A percentile compares a stretch with the other conserved stretches of the same genome.
These are phyloP conservation scores for Stercorarius parasiticus DNA, from an alignment of 2,113 vertebrate species.

Conservation along the genomic window DNA sequence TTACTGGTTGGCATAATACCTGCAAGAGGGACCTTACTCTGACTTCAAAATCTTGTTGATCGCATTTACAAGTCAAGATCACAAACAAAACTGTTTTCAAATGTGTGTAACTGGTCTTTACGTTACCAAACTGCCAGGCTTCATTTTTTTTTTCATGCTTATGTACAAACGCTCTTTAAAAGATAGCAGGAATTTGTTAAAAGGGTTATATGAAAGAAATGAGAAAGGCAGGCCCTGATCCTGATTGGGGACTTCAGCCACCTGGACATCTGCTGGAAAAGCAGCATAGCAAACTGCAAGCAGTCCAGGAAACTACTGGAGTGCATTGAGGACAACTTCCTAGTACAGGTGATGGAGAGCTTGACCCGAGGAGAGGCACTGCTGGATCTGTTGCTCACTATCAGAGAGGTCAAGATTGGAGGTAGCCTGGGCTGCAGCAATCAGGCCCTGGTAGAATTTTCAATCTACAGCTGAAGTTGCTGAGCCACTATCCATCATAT, in stretches of 20 bases:
- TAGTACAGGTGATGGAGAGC: not conserved
- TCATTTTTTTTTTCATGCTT: not conserved
- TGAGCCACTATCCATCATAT: not conserved
- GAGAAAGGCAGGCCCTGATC: not conserved
- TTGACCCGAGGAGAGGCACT: not conserved
- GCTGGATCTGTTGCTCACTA: not conserved
- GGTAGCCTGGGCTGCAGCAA: not conserved
- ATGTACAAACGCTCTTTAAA: not conserved
- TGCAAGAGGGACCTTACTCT: not conserved
- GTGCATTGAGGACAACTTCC: not conserved
- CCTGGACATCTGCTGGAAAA: not conserved
- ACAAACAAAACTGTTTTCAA: not conserved
- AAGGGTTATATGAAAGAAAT: not conserved
- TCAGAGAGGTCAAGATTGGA: not conserved
- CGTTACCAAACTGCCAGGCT: not conserved
- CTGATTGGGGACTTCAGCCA: not conserved
- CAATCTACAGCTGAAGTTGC: not conserved
- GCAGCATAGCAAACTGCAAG: not conserved
- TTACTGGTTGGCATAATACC: not conserved
- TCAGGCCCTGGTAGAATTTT: not conserved
- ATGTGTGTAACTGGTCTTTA: not conserved
- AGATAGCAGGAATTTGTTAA: not conserved
- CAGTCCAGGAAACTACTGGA: not conserved
- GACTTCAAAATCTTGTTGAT: not conserved
- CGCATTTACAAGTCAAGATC: not conserved